These are phyloP conservation scores for Haliclona indistincta DNA, from an alignment of 37 sponge, comb jelly and placozoan species.

Conservation along the genomic window DNA sequence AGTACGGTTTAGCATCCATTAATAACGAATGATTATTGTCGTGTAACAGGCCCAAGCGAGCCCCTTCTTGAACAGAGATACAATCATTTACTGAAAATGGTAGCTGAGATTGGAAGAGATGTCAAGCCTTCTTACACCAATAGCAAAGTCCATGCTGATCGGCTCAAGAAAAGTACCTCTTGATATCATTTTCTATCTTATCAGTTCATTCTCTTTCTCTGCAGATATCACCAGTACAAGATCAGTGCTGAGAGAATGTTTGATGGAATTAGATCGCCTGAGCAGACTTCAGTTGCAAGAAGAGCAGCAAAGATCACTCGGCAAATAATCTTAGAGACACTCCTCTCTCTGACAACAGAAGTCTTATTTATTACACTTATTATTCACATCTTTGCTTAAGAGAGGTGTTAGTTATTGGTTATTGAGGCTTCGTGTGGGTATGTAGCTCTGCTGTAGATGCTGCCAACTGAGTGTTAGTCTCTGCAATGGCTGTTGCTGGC, in stretches of 20 bases:
- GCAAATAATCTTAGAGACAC: too few species aligned
- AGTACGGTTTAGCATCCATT: too few species aligned
- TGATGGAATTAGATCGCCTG: conserved; percentile 41
- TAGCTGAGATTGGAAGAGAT: conserved; percentile 79
- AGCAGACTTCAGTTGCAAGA: not conserved
- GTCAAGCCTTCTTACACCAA: conserved; percentile 90
- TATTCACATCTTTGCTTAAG: not conserved
- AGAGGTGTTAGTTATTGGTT: too few species aligned
- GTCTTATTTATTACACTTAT: not conserved
- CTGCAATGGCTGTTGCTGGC: too few species aligned
- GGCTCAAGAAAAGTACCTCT: conserved; percentile 69
- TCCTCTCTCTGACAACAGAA: not conserved
- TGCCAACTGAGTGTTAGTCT: not conserved
- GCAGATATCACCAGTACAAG: conserved; percentile 54
- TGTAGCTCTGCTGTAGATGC: not conserved
- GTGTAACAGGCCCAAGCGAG: not conserved
- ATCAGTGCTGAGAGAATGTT: conserved; percentile 45
- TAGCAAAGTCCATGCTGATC: conserved; percentile 65
- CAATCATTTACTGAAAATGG: conserved; percentile 53
- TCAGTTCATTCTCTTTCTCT: not conserved
- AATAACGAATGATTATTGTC: conserved; percentile 4
- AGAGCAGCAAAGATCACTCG: too few species aligned
- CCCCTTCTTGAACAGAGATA: conserved; percentile 60
- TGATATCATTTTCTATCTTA: not conserved
- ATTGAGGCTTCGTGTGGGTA: too few species aligned